phyloP scores from a whole-genome alignment of 2,888 invertebrate genomes.

The Catocala nupta region DNA sequence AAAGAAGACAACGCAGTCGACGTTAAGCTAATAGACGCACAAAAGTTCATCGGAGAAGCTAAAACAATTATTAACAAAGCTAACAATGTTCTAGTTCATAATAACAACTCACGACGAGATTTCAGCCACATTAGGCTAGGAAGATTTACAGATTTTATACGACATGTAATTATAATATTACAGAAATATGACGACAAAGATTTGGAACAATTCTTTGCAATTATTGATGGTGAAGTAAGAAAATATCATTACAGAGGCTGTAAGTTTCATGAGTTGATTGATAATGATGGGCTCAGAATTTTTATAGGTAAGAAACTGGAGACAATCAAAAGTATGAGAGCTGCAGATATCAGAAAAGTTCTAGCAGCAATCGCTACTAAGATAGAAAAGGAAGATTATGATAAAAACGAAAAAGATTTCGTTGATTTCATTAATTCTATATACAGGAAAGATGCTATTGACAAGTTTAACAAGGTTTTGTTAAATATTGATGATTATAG shows the following conservation, averaged over 20 bases:
- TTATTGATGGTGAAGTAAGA: conserved; percentile 57
- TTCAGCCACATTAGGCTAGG: neutral
- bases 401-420: conserved; percentile 36
- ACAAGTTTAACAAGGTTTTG: conserved; percentile 51
- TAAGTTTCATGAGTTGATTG: conserved; percentile 56
- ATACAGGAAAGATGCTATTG: conserved; percentile 47
- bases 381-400: conserved; percentile 38
- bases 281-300: conserved; percentile 47
- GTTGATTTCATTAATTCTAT: conserved; percentile 61
- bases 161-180: conserved; percentile 47
- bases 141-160: conserved; percentile 63
- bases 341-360: conserved; percentile 38
- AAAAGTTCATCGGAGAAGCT: too few species aligned
- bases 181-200: conserved; percentile 57
- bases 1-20: too few species aligned
- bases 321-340: conserved; percentile 40
- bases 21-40: too few species aligned
- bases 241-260: conserved; percentile 59
- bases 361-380: conserved; percentile 37
- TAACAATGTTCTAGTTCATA: conserved; percentile 43
- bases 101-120: conserved; percentile 17
- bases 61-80: conserved; percentile 53
- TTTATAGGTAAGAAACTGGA: conserved; percentile 51
- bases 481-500: conserved; percentile 52
- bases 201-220: conserved; percentile 52